Evolutionary conservation across 2,797 vertebrate genomes (phyloP), one percentile per base, ranked within the genome.

Genomic region (Acomys russatus): DNA sequence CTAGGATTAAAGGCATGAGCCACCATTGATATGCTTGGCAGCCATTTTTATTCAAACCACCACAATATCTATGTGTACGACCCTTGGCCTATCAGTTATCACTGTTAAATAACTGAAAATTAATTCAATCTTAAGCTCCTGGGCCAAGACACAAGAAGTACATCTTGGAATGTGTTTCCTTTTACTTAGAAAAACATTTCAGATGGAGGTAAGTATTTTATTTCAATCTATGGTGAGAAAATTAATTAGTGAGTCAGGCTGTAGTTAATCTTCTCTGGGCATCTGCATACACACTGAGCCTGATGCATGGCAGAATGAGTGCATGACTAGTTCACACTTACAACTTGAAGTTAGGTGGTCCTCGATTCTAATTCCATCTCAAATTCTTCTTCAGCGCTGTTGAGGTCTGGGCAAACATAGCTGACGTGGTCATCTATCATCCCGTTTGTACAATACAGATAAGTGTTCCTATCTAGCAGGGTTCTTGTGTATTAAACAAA

Each of bases 121-220:
- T 15, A 17, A 25, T 68, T 54, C 86, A 85, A 68, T 63, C 77
- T 49, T 71, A 76, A 94, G 35, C 35, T 94, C 68, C 51, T 11
- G 73, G 90, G 38, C 30, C n/a, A 51, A 14, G 64, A 64, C 28
- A 54, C 49, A 33, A 88, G 35, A 94, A 23, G 74, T 4, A 2
- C 88, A 49, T 91, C 85, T 64, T 28, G 79, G 89, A 44, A 59
- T 28, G 28, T 91, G 49, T 96, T 95, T 38, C 35, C 91, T 91
- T 61, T 61, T 74, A 79, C 25, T 49, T 88, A 28, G 28, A 94
- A 76, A 54, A 68, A 28, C 44, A 70, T 77, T 84, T 91, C 66
- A 88, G 17, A 87, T 56, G n/a, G 23, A 71, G 51, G 66, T 49
- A 56, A 71, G 59, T 51, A 71, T 94, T 92, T 86, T 49, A 85